Evolutionary conservation across 2,797 vertebrate species (phyloP).

Genomic region (Harpagifer antarcticus): DNA sequence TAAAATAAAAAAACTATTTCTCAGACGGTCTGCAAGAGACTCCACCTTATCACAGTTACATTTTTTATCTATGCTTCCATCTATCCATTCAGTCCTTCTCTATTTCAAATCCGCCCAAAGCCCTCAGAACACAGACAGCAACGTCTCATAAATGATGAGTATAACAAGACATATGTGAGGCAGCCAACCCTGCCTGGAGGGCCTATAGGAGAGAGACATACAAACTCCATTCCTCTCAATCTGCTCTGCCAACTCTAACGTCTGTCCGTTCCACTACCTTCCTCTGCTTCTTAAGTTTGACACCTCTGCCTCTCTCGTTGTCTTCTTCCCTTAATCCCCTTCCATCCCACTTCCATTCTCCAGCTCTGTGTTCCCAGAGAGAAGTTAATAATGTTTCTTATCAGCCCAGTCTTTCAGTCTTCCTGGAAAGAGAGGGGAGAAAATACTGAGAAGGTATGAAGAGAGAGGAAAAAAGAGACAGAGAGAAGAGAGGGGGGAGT

Average conservation of each 20-base stretch:
- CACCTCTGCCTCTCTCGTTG: slow-evolving; percentile 52
- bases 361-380: slow-evolving; percentile 65
- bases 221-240: slow-evolving; percentile 41
- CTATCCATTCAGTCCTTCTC: slow-evolving; percentile 40
- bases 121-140: slow-evolving; percentile 42
- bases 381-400: slow-evolving; percentile 85
- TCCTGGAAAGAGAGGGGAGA: slow-evolving; percentile 55
- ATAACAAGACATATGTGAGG: slow-evolving; percentile 57
- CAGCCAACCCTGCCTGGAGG: slow-evolving; percentile 32
- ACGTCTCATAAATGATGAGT: slow-evolving; percentile 54
- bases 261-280: slow-evolving; percentile 42
- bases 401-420: slow-evolving; percentile 72
- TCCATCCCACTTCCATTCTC: slow-evolving; percentile 51
- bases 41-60: slow-evolving; percentile 6
- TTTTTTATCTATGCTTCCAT: slow-evolving; percentile 19
- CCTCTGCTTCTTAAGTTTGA: slow-evolving; percentile 39
- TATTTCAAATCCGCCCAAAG: slow-evolving; percentile 40
- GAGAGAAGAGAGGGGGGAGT: slow-evolving; percentile 8
- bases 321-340: slow-evolving; percentile 52
- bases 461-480: slow-evolving; percentile 24
- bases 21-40: background rate
- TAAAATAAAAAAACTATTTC: background rate
- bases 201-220: slow-evolving; percentile 37
- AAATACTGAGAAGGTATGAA: slow-evolving; percentile 44
- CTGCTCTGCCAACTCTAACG: slow-evolving; percentile 48